phyloP scores from a whole-genome alignment of 1,140 invertebrate genomes.

The Hyposmocoma kahamanoa region DNA sequence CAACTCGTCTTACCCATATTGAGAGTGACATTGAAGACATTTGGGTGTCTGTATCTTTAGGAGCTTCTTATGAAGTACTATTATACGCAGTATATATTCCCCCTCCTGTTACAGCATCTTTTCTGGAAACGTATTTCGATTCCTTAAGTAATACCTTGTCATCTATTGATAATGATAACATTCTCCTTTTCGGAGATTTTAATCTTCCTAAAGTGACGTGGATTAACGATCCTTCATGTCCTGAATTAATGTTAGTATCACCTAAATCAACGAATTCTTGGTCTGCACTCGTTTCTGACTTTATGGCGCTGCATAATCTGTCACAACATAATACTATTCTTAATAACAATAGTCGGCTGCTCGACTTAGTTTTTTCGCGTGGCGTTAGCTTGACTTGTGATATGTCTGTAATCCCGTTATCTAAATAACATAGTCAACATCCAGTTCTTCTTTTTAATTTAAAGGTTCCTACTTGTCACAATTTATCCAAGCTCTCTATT shows the following conservation, averaged over 20 bases:
- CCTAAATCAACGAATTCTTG: neutral
- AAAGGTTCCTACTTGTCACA: neutral
- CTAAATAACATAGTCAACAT: neutral
- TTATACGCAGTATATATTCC: neutral
- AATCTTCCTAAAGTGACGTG: neutral
- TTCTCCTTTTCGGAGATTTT: neutral
- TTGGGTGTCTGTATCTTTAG: too few relatives aligned
- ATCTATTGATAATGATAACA: neutral
- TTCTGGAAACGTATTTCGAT: neutral
- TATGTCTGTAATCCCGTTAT: neutral
- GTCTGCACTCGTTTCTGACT: neutral
- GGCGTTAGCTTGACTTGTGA: neutral
- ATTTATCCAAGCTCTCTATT: neutral
- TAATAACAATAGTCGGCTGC: neutral
- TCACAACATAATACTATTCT: neutral
- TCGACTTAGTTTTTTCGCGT: neutral
- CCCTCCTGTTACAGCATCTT: neutral
- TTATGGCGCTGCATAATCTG: neutral
- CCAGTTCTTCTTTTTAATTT: neutral
- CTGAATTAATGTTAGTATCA: neutral
- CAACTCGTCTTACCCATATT: neutral
- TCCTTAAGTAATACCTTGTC: neutral
- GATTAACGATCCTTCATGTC: neutral
- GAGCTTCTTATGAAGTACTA: neutral
- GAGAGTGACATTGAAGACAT: neutral